Evolutionary conservation across 1,140 invertebrate species (phyloP).

Genomic region (Bombus superbus): DNA sequence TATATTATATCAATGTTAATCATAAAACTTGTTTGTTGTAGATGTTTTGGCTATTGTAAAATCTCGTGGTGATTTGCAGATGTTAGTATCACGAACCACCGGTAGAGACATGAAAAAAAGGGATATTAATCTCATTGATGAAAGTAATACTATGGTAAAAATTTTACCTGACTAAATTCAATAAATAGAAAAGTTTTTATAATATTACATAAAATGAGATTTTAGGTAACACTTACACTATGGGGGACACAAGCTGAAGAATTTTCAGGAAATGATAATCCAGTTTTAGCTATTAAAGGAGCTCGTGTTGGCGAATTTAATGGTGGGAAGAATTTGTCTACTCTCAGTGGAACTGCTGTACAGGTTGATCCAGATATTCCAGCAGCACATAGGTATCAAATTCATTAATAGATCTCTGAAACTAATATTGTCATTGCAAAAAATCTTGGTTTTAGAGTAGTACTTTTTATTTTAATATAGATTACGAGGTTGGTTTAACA

Average conservation of each 20-base stretch:
- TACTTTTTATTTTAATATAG: slow-evolving; percentile 66
- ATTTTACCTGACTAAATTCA: neutral
- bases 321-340: slow-evolving; percentile 88
- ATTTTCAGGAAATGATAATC: slow-evolving; percentile 90
- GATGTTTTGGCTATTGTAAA: slow-evolving; percentile 97
- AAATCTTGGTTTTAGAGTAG: neutral
- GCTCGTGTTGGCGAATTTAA: slow-evolving; percentile 88
- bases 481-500: slow-evolving; percentile 95
- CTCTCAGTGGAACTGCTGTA: slow-evolving; percentile 84
- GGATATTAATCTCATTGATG: slow-evolving; percentile 94
- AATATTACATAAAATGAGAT: slow-evolving; percentile 29
- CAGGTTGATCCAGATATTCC: slow-evolving; percentile 94
- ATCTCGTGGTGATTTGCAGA: slow-evolving; percentile 87
- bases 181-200: slow-evolving; percentile 5
- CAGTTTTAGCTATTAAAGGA: slow-evolving; percentile 93
- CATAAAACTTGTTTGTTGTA: slow-evolving; percentile 66
- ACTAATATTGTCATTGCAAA: slow-evolving; percentile 4
- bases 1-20: neutral
- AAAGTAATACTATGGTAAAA: slow-evolving; percentile 89
- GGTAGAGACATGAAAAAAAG: slow-evolving; percentile 94
- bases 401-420: neutral
- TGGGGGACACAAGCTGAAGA: slow-evolving; percentile 93
- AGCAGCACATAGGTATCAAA: slow-evolving; percentile 88
- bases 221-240: slow-evolving; percentile 86
- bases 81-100: slow-evolving; percentile 88